Evolutionary conservation across 2,113 vertebrate genomes (phyloP), one percentile per base, ranked within the genome.

Genomic region (Pituophis catenifer): DNA sequence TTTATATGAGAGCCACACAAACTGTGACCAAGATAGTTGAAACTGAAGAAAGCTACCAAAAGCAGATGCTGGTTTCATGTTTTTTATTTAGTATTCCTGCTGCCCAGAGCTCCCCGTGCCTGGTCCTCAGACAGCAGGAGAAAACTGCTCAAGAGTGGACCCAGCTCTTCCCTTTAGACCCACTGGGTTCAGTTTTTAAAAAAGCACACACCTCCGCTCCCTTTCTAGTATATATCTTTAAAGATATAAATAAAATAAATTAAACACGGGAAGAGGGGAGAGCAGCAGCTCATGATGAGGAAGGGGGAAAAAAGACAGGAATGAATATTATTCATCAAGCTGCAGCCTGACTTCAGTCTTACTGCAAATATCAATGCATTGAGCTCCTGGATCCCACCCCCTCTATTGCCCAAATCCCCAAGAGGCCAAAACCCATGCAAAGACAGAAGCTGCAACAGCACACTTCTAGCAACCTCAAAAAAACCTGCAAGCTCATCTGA

Each of bases 111-210:
- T 62, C 86, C 92, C 75, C 57, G 54, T 21, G 29, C 90, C 90
- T 85, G 50, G 70, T 93, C 70, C 86, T 65, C 87, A 89, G 65
- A 15, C 65, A 29, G 65, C 58, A 86, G 75, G 88, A 88, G 81
- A 89, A 86, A 70, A 44, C 91, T 44, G 6, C 91, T 92, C 58
- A 50, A 55, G 92, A 86, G 29, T 87, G 89, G 81, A 58, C 24
- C 62, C 91, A 90, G 93, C 81, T 87, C 5, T 92, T 94, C 91
- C 93, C 93, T 92, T 94, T 94, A 89, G 91, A 94, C 93, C 91
- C 57, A 90, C 88, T 57, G 57, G 91, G 75, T 94, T 94, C 33
- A 91, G 44, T 91, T 89, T 54, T 62, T 87, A 89, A 89, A 75
- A 29, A 91, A 55, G 38, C 33, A 91, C 57, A 91, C 62, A 85